Percentiles rank a stretch among this genome's conserved stretches.
These are phyloP conservation scores for Zalophus californianus DNA, from an alignment of 2,797 vertebrate species.

Conservation along the genomic window DNA sequence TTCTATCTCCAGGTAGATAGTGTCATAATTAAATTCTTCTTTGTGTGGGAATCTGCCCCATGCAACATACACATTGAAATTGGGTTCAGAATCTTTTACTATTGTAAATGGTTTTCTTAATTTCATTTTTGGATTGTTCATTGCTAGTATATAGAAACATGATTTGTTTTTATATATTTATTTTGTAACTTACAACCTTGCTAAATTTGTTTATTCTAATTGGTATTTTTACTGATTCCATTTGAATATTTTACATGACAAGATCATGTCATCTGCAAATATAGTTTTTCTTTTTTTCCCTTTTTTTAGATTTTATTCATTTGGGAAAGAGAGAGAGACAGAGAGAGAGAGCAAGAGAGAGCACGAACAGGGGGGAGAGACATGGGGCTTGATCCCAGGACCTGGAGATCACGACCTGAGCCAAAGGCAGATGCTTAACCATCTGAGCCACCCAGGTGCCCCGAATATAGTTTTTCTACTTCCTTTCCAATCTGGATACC, in stretches of 20 bases:
- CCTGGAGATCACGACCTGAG: neutral
- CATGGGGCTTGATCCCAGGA: neutral
- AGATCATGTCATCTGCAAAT: neutral
- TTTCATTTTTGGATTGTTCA: neutral
- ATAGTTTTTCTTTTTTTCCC: neutral
- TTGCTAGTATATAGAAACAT: neutral
- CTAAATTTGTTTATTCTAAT: neutral
- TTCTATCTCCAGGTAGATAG: neutral
- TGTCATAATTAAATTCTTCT: neutral
- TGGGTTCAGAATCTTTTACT: neutral
- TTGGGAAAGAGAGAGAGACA: neutral
- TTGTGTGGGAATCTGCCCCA: neutral
- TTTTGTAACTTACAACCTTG: neutral
- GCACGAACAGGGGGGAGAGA: neutral
- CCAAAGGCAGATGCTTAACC: neutral
- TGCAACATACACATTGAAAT: neutral
- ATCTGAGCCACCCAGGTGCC: neutral
- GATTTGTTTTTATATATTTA: neutral
- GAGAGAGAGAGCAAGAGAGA: neutral
- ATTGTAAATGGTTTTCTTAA: neutral
- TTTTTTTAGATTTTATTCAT: neutral
- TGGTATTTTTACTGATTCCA: neutral
- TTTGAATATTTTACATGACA: neutral
- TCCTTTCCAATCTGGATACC: neutral
- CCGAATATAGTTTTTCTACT: neutral